These are phyloP conservation scores for Habroteleia sp. DNA, from an alignment of 2,888 invertebrate genomes.

Conservation along the genomic window DNA sequence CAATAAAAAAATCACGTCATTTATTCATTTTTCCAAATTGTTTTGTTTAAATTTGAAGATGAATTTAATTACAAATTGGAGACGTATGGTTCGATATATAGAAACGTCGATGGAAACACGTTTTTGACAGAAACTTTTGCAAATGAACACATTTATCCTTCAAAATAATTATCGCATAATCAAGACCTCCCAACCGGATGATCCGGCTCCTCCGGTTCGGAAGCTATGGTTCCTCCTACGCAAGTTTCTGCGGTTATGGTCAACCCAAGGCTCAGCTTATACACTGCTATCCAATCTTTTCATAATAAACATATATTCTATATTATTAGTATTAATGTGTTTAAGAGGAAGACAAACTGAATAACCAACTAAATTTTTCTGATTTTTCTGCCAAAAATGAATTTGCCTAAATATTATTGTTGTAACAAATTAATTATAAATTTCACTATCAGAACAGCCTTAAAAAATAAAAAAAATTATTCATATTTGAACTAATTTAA, in stretches of 20 bases:
- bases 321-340: too few species aligned
- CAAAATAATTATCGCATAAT: slow-evolving; percentile 71
- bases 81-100: not conserved
- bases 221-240: slow-evolving; percentile 56
- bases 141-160: slow-evolving; percentile 64
- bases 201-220: slow-evolving; percentile 60
- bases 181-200: slow-evolving; percentile 66
- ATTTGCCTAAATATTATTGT: too few species aligned
- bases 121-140: slow-evolving; percentile 44
- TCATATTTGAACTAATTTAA: too few species aligned
- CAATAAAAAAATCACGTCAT: too few species aligned
- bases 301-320: not conserved
- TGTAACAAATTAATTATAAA: too few species aligned
- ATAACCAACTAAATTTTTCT: too few species aligned
- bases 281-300: slow-evolving; percentile 1
- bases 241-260: slow-evolving; percentile 54
- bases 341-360: too few species aligned
- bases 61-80: not conserved
- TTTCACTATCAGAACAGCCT: too few species aligned
- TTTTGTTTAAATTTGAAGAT: too few species aligned
- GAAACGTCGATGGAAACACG: slow-evolving; percentile 7
- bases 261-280: slow-evolving; percentile 46
- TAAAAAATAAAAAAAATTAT: too few species aligned
- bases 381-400: too few species aligned
- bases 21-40: not conserved